Evolutionary conservation across 2,888 invertebrate genomes (phyloP).

Genomic region (Rapana venosa): DNA sequence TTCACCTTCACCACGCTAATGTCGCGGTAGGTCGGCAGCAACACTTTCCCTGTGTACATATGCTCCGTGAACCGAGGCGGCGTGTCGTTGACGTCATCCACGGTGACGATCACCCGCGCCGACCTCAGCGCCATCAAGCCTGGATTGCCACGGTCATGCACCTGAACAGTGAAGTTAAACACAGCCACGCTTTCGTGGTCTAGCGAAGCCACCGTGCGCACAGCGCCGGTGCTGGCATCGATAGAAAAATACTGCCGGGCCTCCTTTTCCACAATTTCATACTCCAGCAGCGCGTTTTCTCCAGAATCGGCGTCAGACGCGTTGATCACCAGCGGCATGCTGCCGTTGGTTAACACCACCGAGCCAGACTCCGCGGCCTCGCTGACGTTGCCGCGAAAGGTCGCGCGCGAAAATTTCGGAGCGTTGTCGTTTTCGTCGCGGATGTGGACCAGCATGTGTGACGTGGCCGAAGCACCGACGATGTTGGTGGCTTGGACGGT

Average conservation of each 20-base stretch:
- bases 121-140: constrained; percentile 87
- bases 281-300: constrained; percentile 88
- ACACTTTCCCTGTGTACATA: constrained; percentile 86
- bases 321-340: constrained; percentile 89
- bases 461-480: constrained; percentile 87
- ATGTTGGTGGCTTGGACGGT: constrained; percentile 92
- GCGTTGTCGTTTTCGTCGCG: constrained; percentile 86
- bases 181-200: constrained; percentile 78
- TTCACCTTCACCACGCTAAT: constrained; percentile 84
- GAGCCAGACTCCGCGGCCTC: constrained; percentile 84
- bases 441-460: constrained; percentile 90
- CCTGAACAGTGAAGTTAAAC: constrained; percentile 89
- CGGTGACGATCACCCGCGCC: constrained; percentile 88
- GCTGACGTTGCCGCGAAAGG: constrained; percentile 88
- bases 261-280: constrained; percentile 89
- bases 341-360: constrained; percentile 83
- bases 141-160: constrained; percentile 84
- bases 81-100: constrained; percentile 92
- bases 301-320: constrained; percentile 92
- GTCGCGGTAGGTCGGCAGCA: constrained; percentile 88
- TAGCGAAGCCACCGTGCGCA: constrained; percentile 84
- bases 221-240: constrained; percentile 94
- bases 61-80: constrained; percentile 87
- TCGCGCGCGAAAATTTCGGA: constrained; percentile 88
- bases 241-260: constrained; percentile 86